These are phyloP conservation scores for Ictalurus punctatus DNA, from an alignment of 2,113 vertebrate genomes.

Conservation along the genomic window DNA sequence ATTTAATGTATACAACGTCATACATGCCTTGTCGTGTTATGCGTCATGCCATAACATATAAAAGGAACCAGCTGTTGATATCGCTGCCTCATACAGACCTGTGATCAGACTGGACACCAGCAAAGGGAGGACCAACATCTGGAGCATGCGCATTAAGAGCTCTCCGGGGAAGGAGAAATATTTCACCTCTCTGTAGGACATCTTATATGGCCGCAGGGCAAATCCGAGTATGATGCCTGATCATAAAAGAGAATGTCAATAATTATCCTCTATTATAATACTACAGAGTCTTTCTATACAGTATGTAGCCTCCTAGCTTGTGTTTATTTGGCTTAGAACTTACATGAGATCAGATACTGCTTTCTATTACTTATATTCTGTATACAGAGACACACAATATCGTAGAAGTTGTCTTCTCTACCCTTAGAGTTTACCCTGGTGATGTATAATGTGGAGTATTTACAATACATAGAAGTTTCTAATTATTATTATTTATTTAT, in stretches of 20 bases:
- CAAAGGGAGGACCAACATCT: slow-evolving; percentile 94
- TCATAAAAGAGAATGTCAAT: slow-evolving; percentile 14
- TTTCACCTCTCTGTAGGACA: slow-evolving; percentile 91
- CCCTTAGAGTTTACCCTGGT: neutral
- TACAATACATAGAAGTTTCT: neutral
- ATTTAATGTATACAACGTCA: neutral
- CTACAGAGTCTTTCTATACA: neutral
- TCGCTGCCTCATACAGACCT: slow-evolving; percentile 71
- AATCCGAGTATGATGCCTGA: slow-evolving; percentile 90
- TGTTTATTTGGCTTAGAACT: neutral
- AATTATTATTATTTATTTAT: too few species aligned
- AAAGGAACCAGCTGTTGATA: neutral
- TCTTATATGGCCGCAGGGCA: slow-evolving; percentile 82
- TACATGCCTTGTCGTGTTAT: neutral
- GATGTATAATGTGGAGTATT: neutral
- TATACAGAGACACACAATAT: neutral
- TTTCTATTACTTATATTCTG: too few species aligned
- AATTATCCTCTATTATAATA: neutral
- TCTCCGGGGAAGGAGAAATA: slow-evolving; percentile 97
- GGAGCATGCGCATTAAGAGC: slow-evolving; percentile 94
- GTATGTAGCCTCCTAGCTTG: neutral
- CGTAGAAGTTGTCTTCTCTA: neutral
- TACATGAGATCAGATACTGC: neutral
- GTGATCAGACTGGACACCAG: slow-evolving; percentile 94
- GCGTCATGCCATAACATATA: neutral